phyloP scores from a whole-genome alignment of 1,140 invertebrate genomes.

The Penaeus japonicus region DNA sequence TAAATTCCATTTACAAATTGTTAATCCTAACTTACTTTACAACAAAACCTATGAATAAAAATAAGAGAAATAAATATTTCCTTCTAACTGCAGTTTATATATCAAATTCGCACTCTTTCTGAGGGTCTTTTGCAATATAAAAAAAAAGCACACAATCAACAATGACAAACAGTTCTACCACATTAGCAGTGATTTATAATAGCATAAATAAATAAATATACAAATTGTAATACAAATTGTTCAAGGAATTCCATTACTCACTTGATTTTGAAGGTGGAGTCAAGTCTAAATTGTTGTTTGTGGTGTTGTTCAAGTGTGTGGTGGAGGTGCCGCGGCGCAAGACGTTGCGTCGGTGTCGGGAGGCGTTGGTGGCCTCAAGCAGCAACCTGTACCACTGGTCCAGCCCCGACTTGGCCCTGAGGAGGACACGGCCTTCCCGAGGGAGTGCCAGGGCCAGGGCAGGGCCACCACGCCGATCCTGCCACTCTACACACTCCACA shows the following conservation, averaged over 20 bases:
- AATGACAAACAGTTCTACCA: too few relatives aligned
- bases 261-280: conserved; percentile 38
- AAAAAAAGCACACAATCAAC: too few relatives aligned
- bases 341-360: conserved; percentile 48
- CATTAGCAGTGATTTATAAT: not conserved
- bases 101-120: too few relatives aligned
- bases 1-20: too few relatives aligned
- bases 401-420: conserved; percentile 64
- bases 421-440: conserved; percentile 69
- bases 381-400: conserved; percentile 59
- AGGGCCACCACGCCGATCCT: conserved; percentile 69
- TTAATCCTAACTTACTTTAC: too few relatives aligned
- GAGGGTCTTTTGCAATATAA: too few relatives aligned
- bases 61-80: too few relatives aligned
- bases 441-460: conserved; percentile 66
- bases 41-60: too few relatives aligned
- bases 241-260: not conserved
- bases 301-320: conserved; percentile 69
- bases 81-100: too few relatives aligned
- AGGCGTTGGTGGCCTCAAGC: conserved; percentile 55
- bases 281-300: conserved; percentile 64
- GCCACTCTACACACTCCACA: conserved; percentile 73
- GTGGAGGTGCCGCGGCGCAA: conserved; percentile 59
- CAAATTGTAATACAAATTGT: not conserved
- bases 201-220: not conserved